Evolutionary conservation across 2,113 vertebrate species (phyloP).

Genomic region (Scartelaos histophorus): DNA sequence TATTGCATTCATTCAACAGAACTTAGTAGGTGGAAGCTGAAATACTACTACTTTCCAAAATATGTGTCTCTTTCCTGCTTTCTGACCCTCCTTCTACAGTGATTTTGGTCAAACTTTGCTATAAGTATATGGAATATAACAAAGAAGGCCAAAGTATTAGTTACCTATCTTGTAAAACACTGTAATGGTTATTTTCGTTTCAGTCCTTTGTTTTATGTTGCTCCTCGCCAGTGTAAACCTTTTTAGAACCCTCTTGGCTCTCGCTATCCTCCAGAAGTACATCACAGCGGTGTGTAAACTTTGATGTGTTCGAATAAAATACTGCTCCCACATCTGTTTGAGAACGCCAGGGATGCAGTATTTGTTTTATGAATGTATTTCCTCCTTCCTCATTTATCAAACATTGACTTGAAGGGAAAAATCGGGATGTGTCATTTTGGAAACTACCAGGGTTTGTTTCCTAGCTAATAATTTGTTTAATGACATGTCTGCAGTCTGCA

Average conservation of each 20-base stretch:
- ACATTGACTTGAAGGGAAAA: not conserved
- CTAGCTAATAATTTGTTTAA: too few species aligned
- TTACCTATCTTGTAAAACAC: too few species aligned
- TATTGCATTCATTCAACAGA: not conserved
- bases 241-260: not conserved
- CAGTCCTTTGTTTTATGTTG: not conserved
- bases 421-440: slow-evolving; percentile 31
- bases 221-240: not conserved
- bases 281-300: not conserved
- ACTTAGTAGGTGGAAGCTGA: not conserved
- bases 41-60: not conserved
- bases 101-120: too few species aligned
- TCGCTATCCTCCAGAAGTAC: not conserved
- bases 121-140: too few species aligned
- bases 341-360: not conserved
- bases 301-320: not conserved
- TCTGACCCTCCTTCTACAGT: too few species aligned
- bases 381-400: slow-evolving; percentile 2
- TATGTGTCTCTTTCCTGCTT: too few species aligned
- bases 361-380: slow-evolving; percentile 9
- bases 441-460: slow-evolving; percentile 31
- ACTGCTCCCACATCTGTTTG: not conserved
- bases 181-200: too few species aligned
- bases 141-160: too few species aligned
- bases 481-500: too few species aligned